phyloP scores from a whole-genome alignment of 35 echinoderm and acorn worm species.

The Amphiura filiformis region DNA sequence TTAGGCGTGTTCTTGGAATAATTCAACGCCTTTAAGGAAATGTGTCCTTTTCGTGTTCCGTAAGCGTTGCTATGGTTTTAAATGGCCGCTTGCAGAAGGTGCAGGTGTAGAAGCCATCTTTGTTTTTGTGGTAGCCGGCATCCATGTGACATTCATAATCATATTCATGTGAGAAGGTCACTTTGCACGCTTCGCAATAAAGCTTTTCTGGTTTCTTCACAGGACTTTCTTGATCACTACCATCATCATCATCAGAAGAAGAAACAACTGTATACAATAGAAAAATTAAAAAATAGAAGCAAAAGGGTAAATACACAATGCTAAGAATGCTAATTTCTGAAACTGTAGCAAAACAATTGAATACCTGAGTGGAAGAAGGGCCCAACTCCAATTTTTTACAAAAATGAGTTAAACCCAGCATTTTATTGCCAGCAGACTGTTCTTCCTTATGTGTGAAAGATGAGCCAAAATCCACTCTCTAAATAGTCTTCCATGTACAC shows the following conservation, averaged over 20 bases:
- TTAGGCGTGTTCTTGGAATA: not conserved
- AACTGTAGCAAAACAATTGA: too few species aligned
- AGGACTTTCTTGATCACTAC: not conserved
- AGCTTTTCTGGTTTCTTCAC: not conserved
- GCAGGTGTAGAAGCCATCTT: not conserved
- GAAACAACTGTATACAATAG: not conserved
- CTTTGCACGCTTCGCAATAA: not conserved
- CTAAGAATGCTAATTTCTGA: not conserved
- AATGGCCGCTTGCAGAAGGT: not conserved
- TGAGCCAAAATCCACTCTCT: too few species aligned
- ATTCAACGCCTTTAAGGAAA: not conserved
- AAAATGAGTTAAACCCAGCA: too few species aligned
- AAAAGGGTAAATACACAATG: not conserved
- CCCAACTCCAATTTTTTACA: too few species aligned
- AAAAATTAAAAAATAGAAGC: not conserved
- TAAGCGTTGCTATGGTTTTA: not conserved
- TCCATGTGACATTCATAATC: constrained; percentile 5
- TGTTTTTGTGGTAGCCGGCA: not conserved
- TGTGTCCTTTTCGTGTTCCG: not conserved
- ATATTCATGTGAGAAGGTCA: not conserved
- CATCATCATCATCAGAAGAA: not conserved
- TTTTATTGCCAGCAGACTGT: too few species aligned
- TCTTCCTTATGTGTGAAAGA: too few species aligned
- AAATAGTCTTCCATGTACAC: too few species aligned
- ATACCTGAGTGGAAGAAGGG: too few species aligned